Percentiles rank a stretch among this genome's conserved stretches.
Evolutionary conservation across 1,140 invertebrate species (phyloP).

Genomic region (Scaptomyza pallida): DNA sequence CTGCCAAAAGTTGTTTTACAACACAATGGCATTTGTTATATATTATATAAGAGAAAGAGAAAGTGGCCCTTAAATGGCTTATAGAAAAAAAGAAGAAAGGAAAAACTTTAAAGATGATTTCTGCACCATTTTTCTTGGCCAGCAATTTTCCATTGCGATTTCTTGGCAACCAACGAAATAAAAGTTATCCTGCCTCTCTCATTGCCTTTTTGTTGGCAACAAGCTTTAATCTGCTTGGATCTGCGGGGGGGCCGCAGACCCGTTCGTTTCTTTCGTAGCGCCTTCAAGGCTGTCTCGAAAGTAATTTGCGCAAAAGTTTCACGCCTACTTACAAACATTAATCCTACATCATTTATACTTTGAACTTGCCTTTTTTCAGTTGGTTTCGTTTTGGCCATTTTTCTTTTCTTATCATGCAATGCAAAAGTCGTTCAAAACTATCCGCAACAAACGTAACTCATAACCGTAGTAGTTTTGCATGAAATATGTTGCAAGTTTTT

Average conservation of each 20-base stretch:
- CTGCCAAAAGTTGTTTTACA: neutral
- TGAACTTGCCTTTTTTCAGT: neutral
- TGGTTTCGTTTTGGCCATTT: no score
- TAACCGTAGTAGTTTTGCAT: slow-evolving; percentile 50
- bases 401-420: slow-evolving; percentile 8
- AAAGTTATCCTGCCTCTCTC: neutral
- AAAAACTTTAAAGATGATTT: slow-evolving; percentile 13
- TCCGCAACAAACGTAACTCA: slow-evolving; percentile 4
- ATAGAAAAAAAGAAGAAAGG: neutral
- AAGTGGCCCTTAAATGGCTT: neutral
- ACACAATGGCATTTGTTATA: neutral
- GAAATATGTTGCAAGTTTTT: slow-evolving; percentile 67
- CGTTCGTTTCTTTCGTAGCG: neutral
- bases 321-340: neutral
- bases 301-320: neutral
- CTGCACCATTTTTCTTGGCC: neutral
- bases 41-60: neutral
- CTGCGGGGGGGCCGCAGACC: neutral
- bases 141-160: neutral
- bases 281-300: neutral
- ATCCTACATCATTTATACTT: neutral
- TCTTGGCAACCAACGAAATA: slow-evolving; percentile 1
- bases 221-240: neutral
- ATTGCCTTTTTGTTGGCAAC: neutral
- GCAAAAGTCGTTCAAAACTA: slow-evolving; percentile 52